A percentile compares a stretch with the other conserved stretches of the same genome.
Evolutionary conservation across 2,113 vertebrate species (phyloP).

Genomic region (Sitta europaea): DNA sequence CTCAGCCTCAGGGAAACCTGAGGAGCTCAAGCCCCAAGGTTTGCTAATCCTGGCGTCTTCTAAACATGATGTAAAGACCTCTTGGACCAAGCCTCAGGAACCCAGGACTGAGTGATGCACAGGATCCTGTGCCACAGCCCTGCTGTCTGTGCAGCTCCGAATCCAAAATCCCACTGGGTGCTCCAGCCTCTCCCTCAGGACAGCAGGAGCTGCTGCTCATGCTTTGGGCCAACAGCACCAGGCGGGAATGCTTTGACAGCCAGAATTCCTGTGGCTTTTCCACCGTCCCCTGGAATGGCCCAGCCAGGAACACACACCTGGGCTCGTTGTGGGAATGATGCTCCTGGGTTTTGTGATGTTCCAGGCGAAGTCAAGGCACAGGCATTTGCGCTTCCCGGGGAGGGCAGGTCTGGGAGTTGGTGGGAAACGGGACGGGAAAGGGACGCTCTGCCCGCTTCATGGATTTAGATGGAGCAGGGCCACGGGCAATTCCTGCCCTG

Average conservation of each 20-base stretch:
- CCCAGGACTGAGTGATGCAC: fast-evolving
- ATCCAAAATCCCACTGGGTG: background rate
- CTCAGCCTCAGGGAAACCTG: background rate
- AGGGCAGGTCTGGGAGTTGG: background rate
- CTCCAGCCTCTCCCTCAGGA: background rate
- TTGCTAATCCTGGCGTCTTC: background rate
- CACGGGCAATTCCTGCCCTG: background rate
- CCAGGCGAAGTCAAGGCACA: fast-evolving
- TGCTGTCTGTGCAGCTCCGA: fast-evolving
- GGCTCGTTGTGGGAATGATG: fast-evolving
- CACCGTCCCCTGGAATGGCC: background rate
- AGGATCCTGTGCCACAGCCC: background rate
- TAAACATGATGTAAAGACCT: fast-evolving
- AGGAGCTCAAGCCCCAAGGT: background rate
- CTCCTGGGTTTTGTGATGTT: fast-evolving
- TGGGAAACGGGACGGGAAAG: background rate
- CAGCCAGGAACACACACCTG: fast-evolving
- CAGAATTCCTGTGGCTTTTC: background rate
- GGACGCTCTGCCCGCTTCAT: background rate
- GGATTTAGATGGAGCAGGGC: background rate
- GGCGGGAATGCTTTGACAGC: background rate
- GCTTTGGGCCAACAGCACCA: background rate
- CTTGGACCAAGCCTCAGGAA: background rate
- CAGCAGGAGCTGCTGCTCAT: background rate
- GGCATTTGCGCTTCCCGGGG: no score